Conservation (phyloP, 2,888 invertebrate genomes). For the Drosophila meridiana region DNA sequence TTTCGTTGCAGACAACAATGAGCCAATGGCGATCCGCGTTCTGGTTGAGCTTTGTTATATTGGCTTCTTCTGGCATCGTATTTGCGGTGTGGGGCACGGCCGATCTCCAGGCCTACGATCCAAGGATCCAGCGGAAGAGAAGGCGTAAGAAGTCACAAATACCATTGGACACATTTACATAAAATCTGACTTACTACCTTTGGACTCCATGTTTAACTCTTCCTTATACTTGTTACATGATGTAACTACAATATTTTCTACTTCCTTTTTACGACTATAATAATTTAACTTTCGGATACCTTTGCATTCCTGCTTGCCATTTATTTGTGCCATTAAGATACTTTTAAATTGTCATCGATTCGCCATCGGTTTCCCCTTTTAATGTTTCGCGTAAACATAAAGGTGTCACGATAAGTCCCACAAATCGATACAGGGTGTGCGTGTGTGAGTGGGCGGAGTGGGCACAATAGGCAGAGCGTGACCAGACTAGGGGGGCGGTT, state of each 20-base stretch:
- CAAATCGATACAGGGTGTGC: background rate
- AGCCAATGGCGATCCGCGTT: slow-evolving; percentile 91
- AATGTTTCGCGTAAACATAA: background rate
- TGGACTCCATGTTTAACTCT: background rate
- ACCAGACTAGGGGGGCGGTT: background rate
- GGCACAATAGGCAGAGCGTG: background rate
- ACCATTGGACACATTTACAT: background rate
- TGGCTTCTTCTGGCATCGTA: slow-evolving; percentile 88
- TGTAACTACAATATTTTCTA: background rate
- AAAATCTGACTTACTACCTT: background rate
- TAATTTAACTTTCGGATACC: background rate
- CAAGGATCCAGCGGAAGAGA: slow-evolving; percentile 59
- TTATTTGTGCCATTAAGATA: background rate
- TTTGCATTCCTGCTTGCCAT: background rate
- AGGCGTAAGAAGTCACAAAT: background rate
- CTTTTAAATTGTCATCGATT: slow-evolving; percentile 1
- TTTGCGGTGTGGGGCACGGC: slow-evolving; percentile 88
- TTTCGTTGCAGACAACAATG: slow-evolving; percentile 86
- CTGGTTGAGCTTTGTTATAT: slow-evolving; percentile 90
- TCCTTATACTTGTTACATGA: slow-evolving; percentile 1
- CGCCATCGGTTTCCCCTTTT: background rate
- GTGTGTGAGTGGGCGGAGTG: background rate
- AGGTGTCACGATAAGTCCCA: background rate
- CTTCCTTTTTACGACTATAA: background rate
- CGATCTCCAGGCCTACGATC: slow-evolving; percentile 91